Evolutionary conservation across 2,888 invertebrate species (phyloP).

Genomic region (Tetrapedia diversipes): DNA sequence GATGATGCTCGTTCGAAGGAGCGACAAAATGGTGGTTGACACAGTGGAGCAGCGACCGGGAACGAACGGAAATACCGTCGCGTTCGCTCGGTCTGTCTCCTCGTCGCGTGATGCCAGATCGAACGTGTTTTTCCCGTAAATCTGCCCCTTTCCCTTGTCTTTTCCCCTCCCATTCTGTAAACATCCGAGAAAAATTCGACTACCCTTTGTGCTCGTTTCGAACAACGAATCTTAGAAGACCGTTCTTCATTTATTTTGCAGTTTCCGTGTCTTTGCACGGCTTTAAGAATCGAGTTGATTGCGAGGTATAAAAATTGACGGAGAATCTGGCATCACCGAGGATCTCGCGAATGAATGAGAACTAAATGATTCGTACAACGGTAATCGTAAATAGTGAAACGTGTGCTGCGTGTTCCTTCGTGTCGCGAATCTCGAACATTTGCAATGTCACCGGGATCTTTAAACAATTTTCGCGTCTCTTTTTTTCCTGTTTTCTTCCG

Average conservation of each 20-base stretch:
- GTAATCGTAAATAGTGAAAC: conserved; percentile 20
- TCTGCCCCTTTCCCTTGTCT: not conserved
- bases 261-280: not conserved
- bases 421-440: not conserved
- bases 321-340: conserved; percentile 57
- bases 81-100: conserved; percentile 28
- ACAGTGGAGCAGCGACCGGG: conserved; percentile 44
- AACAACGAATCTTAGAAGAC: not conserved
- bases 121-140: conserved; percentile 11
- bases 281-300: not conserved
- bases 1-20: conserved; percentile 1
- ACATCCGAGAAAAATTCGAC: conserved; percentile 47
- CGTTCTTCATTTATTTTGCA: not conserved
- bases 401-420: not conserved
- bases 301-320: conserved; percentile 39
- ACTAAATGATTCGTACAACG: conserved; percentile 29
- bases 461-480: too few species aligned
- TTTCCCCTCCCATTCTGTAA: conserved; percentile 19
- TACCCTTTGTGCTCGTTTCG: not conserved
- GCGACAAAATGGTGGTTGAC: conserved; percentile 8
- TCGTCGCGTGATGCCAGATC: conserved; percentile 59
- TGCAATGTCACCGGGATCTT: too few species aligned
- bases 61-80: conserved; percentile 24
- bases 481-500: too few species aligned
- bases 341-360: conserved; percentile 28